These are phyloP conservation scores for Pseudolaguvia tuberculata DNA, from an alignment of 2,113 vertebrate genomes.

Conservation along the genomic window DNA sequence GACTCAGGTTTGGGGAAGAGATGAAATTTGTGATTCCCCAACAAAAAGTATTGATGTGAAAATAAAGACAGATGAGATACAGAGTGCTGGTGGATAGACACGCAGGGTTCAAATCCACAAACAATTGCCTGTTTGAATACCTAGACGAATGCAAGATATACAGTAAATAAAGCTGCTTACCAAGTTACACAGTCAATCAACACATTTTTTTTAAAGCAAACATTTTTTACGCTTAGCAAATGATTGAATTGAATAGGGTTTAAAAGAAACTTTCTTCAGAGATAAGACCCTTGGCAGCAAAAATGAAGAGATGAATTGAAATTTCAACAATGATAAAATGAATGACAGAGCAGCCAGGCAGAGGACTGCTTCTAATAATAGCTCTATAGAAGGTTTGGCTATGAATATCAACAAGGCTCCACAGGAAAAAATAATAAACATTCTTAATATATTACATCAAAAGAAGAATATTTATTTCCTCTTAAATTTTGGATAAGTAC, in stretches of 20 bases:
- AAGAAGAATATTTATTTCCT: neutral
- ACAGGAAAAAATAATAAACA: neutral
- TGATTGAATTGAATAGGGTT: constrained; percentile 38
- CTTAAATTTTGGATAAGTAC: neutral
- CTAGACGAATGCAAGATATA: constrained; percentile 32
- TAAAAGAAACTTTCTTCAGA: constrained; percentile 24
- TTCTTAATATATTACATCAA: constrained; percentile 2
- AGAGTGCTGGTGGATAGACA: constrained; percentile 4
- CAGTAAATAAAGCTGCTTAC: neutral
- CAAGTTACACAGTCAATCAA: neutral
- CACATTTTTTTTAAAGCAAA: constrained; percentile 38
- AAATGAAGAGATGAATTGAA: constrained; percentile 41
- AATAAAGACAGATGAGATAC: constrained; percentile 10
- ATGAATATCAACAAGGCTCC: constrained; percentile 50
- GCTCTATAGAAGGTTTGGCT: constrained; percentile 42
- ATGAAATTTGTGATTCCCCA: constrained; percentile 17
- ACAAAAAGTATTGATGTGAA: constrained; percentile 29
- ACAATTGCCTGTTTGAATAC: constrained; percentile 19
- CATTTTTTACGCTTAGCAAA: constrained; percentile 41
- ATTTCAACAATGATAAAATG: constrained; percentile 7
- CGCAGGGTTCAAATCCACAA: neutral
- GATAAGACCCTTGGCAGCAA: constrained; percentile 38
- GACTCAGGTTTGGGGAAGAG: constrained; percentile 4
- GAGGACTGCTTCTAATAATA: constrained; percentile 58
- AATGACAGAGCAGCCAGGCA: constrained; percentile 8